Base-by-base conservation (phyloP, 2,888 invertebrate species). In the Drosophila macrothrix region DNA sequence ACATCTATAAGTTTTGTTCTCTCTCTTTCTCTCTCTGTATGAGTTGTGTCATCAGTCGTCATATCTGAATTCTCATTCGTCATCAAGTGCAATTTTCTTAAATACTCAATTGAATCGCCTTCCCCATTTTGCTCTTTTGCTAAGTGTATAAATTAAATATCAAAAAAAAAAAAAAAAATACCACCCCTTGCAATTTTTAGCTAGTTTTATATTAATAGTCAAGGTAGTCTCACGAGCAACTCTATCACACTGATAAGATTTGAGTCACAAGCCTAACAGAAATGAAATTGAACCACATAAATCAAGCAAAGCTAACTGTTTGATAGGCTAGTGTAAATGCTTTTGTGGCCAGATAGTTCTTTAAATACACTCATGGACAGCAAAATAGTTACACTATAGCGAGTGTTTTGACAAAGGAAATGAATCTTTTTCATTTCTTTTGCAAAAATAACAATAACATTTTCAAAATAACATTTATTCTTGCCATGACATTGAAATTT, bases 71-170 rank as follows among this genome's bases (percentile, higher is more conserved):
- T 50, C 14, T 43, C 53, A 53, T 43, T 78, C 69, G 67, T 75
- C 67, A 68, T 33, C 31, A 37, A 64, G 33, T 35, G 12, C 35
- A 63, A 25, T 28, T 46, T 25, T 25, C 25, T 28, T 9, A 22
- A 25, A 46, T 46, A 52, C 60, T 63, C 60, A 63, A 65, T 68
- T 65, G 50, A 55, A 25, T 29, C 29, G n/a, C 12, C 29, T n/a
- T 19, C n/a, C 52, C 12, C 29, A 31, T 52, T 6, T 29, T 5
- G 16, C 19, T 81, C 78, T 76, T 76, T 79, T 56, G 64, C 70
- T 75, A 88, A 85, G 78, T 86, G 75, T 80, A 78, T 84, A 82
- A 76, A 83, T 86, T 78, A 61, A 46, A 50, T 14, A 43, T 43
- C 39, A 7, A 53, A 39, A 9, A 19, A 22, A 33, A 19, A 22